phyloP scores from a whole-genome alignment of 2,888 invertebrate genomes.

The Hirtodrosophila duncani region DNA sequence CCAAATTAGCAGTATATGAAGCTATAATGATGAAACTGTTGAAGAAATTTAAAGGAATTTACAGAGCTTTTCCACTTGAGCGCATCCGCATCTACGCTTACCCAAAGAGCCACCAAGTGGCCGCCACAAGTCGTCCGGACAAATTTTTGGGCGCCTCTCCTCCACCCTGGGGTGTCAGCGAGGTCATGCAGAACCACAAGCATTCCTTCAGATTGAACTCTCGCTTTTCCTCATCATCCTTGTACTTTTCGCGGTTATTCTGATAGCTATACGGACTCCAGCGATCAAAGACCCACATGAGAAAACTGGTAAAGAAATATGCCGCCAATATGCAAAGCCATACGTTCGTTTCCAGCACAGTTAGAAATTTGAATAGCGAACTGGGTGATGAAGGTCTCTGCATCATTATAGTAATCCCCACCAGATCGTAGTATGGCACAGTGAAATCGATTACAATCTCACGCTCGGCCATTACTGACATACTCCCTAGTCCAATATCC shows the following conservation, averaged over 20 bases:
- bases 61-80: background rate
- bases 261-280: slow-evolving; percentile 98
- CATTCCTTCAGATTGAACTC: slow-evolving; percentile 97
- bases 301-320: slow-evolving; percentile 94
- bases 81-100: slow-evolving; percentile 55
- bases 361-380: slow-evolving; percentile 96
- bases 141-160: slow-evolving; percentile 98
- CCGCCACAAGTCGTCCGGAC: slow-evolving; percentile 95
- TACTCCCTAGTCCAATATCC: slow-evolving; percentile 94
- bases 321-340: slow-evolving; percentile 98
- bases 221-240: slow-evolving; percentile 94
- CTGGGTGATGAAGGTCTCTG: slow-evolving; percentile 92
- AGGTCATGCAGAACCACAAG: slow-evolving; percentile 99
- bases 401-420: slow-evolving; percentile 98
- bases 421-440: slow-evolving; percentile 98
- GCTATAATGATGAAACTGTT: slow-evolving; percentile 95
- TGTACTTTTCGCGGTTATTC: slow-evolving; percentile 94
- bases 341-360: slow-evolving; percentile 96
- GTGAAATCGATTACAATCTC: slow-evolving; percentile 99
- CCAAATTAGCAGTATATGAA: slow-evolving; percentile 98
- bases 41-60: background rate
- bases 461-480: slow-evolving; percentile 98
- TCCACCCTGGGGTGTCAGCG: slow-evolving; percentile 95
- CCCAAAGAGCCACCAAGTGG: slow-evolving; percentile 99
- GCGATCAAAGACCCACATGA: slow-evolving; percentile 98